phyloP scores from a whole-genome alignment of 2,797 vertebrate genomes.

The Rachycentron canadum region DNA sequence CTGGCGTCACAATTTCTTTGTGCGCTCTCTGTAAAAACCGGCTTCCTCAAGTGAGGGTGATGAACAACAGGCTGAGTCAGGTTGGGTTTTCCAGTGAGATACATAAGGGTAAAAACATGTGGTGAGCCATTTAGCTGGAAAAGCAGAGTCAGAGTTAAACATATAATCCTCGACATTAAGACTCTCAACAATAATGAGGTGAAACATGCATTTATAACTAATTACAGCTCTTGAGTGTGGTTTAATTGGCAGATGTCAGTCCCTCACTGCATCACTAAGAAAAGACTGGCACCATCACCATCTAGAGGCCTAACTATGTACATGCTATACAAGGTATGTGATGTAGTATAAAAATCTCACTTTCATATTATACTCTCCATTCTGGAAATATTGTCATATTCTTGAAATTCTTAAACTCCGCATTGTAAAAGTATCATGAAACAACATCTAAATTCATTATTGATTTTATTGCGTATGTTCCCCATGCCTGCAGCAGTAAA shows the following conservation, averaged over 20 bases:
- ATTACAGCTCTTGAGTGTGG: neutral
- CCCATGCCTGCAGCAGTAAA: neutral
- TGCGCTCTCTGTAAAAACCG: conserved; percentile 1
- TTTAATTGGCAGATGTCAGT: neutral
- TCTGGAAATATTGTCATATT: neutral
- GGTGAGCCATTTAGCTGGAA: neutral
- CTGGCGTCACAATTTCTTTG: neutral
- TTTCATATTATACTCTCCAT: neutral
- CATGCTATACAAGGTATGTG: neutral
- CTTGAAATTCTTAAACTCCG: neutral
- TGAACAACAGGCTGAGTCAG: neutral
- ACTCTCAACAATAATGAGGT: neutral
- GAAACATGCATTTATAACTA: neutral
- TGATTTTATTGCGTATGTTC: neutral
- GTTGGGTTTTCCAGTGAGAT: neutral
- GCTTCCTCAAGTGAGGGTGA: neutral
- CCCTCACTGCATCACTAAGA: neutral
- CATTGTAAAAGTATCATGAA: neutral
- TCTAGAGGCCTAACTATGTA: conserved; percentile 36
- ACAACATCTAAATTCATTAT: neutral
- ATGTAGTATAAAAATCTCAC: neutral
- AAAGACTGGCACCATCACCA: conserved; percentile 51
- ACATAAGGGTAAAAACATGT: neutral
- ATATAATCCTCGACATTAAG: neutral
- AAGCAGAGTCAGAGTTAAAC: neutral